Percentiles rank a stretch among this genome's conserved stretches.
Conservation (phyloP, 2,113 vertebrate species). For the Paracanthobrama guichenoti region DNA sequence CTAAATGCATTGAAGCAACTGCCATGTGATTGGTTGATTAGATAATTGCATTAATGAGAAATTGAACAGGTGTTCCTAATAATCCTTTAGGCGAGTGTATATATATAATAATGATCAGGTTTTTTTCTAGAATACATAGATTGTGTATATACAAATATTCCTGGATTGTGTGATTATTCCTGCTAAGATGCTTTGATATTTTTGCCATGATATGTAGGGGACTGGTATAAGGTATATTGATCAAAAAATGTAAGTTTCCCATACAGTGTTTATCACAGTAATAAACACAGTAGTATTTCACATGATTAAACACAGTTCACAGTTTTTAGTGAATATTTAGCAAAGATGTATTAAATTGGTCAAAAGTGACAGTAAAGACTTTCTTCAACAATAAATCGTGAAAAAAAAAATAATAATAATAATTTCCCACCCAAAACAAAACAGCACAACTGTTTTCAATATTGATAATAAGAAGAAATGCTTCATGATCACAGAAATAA, state of each 20-base stretch:
- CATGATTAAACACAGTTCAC: neutral
- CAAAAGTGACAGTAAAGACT: neutral
- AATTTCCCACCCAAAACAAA: no score
- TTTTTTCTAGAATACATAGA: neutral
- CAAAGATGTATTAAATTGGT: neutral
- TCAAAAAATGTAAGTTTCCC: neutral
- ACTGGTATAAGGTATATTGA: neutral
- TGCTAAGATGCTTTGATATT: neutral
- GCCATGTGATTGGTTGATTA: no score
- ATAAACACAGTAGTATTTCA: no score
- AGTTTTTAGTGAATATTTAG: neutral
- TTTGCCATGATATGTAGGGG: neutral
- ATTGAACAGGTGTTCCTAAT: no score
- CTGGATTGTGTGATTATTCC: neutral
- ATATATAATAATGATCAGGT: no score
- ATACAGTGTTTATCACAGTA: neutral
- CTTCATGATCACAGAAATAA: no score
- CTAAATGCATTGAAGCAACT: no score
- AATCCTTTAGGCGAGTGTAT: no score
- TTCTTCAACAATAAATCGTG: neutral
- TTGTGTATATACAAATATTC: neutral
- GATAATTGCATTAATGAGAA: no score
- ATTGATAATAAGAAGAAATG: no score
- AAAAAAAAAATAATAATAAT: no score
- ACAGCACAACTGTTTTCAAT: no score